Base-by-base conservation (phyloP, 2,113 vertebrate genomes). In the Eudyptes chrysolophus region DNA sequence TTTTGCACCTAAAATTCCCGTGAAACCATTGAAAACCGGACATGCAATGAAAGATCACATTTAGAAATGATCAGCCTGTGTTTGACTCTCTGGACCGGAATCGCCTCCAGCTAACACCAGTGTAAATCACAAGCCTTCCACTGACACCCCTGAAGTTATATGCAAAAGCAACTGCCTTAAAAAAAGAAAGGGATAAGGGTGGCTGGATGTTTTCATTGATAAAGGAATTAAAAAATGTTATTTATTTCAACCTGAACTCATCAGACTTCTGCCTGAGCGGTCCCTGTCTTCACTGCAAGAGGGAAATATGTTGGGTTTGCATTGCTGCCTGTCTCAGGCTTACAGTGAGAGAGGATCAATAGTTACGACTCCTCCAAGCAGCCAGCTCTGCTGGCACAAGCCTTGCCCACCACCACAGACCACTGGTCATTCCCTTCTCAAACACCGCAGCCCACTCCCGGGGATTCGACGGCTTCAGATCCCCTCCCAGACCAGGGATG, bases 381-480 rank as follows among this genome's bases (percentile, higher is more conserved):
- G 34, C n/a, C 55, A 21, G 7, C 10, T 72, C 25, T 55, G 14
- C 34, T 1, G 2, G 44, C 22, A 40, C 42, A 68, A 68, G 29
- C 30, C 42, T 64, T 13, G 78, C 29, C 30, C 57, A 78, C 27
- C 42, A 80, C 58, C 25, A 72, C 36, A 85, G 19, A 34, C 6
- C 61, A 19, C 36, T 24, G 19, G 8, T 3, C 17, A 1, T 44
- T 82, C 36, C 36, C n/a, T 62, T 84, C 27, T 38, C 68, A 66
- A 72, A 38, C 13, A 32, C 16, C 0, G 0, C 75, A 88, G 30
- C 61, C 7, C 2, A 4, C 4, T 65, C 54, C 29, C 0, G 1
- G 77, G 40, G 21, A 64, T 55, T 9, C 0, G 0, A 16, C 25
- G 64, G 38, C 38, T 90, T 71, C 0, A 0, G 29, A 51, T 54